Percentiles rank a stretch among this genome's conserved stretches.
phyloP scores from a whole-genome alignment of 2,797 vertebrate genomes.

The Semaprochilodus insignis region DNA sequence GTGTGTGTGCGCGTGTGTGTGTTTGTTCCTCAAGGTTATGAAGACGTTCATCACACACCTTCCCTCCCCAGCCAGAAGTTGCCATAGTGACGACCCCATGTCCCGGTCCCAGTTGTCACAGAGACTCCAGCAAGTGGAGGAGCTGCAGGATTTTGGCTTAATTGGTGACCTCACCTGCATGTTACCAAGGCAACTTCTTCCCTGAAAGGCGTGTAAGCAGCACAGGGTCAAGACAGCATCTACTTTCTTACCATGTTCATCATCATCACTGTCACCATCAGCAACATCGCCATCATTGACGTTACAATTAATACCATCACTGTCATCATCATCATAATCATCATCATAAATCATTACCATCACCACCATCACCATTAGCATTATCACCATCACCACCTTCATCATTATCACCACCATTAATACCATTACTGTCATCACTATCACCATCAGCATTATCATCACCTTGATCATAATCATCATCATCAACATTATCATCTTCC shows the following conservation, averaged over 20 bases:
- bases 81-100: slow-evolving; percentile 45
- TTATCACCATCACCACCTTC: no score
- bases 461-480: no score
- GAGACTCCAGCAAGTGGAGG: slow-evolving; percentile 20
- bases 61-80: slow-evolving; percentile 38
- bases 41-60: slow-evolving; percentile 30
- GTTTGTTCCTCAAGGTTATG: slow-evolving; percentile 51
- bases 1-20: slow-evolving; percentile 40
- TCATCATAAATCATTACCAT: no score
- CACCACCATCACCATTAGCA: no score
- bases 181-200: neutral
- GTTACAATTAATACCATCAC: no score
- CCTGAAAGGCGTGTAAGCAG: neutral
- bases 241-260: neutral
- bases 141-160: slow-evolving; percentile 20
- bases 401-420: no score
- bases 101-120: slow-evolving; percentile 27
- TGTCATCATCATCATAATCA: no score
- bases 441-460: no score
- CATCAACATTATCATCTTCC: no score
- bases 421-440: no score
- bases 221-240: neutral
- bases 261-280: no score
- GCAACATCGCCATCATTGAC: no score
- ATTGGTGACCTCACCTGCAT: neutral